Base-by-base conservation (phyloP, 2,888 invertebrate species). In the Dilophus febrilis region DNA sequence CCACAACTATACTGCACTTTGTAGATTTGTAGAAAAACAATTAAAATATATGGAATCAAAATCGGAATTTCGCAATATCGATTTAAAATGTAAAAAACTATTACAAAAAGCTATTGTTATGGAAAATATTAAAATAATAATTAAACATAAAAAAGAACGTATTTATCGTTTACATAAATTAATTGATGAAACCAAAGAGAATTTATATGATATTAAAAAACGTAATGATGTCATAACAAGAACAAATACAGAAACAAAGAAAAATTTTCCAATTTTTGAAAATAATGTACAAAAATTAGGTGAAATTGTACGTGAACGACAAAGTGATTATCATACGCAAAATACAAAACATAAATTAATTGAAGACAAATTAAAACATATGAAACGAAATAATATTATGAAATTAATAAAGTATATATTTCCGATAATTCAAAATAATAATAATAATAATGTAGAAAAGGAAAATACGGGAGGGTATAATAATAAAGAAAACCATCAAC, bases 351-450 rank as follows among this genome's bases (percentile, higher is more conserved):
- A 72, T 26, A 57, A 61, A 31, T 59, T 60, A 19, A 64, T 68
- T 42, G 64, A 70, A 44, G 64, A 67, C 17, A 64, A 68, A 46
- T 57, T 78, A 19, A 77, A 76, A 49, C 64, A 65, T 48, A 57
- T 69, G 16, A 68, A 71, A 6, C 64, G 70, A 42, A 58, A 61
- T 35, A 65, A 73, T 47, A 68, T 77, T 32, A 64, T 72, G 42
- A 73, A 79, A 53, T 59, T 81, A 39, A 68, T 75, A 31, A 65
- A 72, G 42, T 76, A 71, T 50, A 74, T 82, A 51, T 82, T 82
- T 59, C 79, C 80, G 6, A 73, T 82, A 44, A 58, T 19, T 11
- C 32, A 38, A 32, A 32, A 19, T n/a, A n/a, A 31, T 26, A 31
- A n/a, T n/a, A n/a, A n/a, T n/a, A n/a, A n/a, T n/a, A n/a, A n/a